Conservation (phyloP, 2,888 invertebrate genomes). For the Taenaris catops region DNA sequence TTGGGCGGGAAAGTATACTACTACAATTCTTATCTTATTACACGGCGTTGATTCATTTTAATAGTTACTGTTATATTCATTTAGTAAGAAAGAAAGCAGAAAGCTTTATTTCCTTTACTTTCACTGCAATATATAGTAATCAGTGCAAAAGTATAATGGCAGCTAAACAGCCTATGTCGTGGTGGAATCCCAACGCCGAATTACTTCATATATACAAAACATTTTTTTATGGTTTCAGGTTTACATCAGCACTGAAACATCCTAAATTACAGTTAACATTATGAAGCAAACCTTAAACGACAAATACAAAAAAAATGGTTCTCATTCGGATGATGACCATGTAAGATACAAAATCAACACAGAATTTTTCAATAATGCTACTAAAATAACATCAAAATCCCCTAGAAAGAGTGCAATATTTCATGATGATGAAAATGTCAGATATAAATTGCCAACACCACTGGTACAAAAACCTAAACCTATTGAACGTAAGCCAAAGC, state of each 20-base stretch:
- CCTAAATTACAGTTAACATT: constrained; percentile 9
- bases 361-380: constrained; percentile 40
- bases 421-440: constrained; percentile 50
- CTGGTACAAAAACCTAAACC: constrained; percentile 42
- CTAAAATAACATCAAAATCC: constrained; percentile 29
- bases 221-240: constrained; percentile 11
- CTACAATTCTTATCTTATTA: too few species aligned
- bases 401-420: constrained; percentile 34
- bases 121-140: too few species aligned
- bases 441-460: constrained; percentile 58
- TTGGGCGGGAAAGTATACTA: constrained; percentile 46
- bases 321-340: constrained; percentile 65
- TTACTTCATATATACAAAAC: too few species aligned
- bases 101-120: too few species aligned
- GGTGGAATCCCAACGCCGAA: too few species aligned
- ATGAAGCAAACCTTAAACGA: constrained; percentile 46
- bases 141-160: too few species aligned
- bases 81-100: too few species aligned
- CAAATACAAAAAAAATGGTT: constrained; percentile 45
- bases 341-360: constrained; percentile 61
- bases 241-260: constrained; percentile 1
- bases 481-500: constrained; percentile 47
- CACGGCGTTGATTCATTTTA: too few species aligned
- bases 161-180: too few species aligned
- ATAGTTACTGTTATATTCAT: too few species aligned